phyloP scores from a whole-genome alignment of 2,888 invertebrate genomes.

The Andrena camellia region DNA sequence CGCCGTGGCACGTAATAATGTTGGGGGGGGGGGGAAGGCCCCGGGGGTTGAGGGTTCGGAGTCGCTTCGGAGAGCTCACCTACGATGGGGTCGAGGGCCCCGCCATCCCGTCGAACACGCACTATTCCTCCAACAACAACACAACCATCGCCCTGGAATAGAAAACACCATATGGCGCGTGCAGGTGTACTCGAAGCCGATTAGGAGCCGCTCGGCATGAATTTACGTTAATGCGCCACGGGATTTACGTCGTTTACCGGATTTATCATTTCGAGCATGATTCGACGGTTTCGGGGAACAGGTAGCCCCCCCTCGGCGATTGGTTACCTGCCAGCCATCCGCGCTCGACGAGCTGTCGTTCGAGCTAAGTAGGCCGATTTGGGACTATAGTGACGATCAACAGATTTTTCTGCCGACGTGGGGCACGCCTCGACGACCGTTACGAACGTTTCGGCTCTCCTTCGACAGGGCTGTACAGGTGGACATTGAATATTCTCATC shows the following conservation, averaged over 20 bases:
- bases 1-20: slow-evolving; percentile 77
- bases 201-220: slow-evolving; percentile 82
- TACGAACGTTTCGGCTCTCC: too few species aligned
- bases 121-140: slow-evolving; percentile 58
- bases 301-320: slow-evolving; percentile 27
- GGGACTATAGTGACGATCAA: neutral
- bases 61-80: slow-evolving; percentile 75
- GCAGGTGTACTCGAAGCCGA: slow-evolving; percentile 83
- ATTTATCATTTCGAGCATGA: slow-evolving; percentile 82
- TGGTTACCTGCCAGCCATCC: slow-evolving; percentile 15
- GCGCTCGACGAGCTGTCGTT: neutral
- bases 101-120: slow-evolving; percentile 44
- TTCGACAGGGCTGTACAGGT: too few species aligned
- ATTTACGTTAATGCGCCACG: slow-evolving; percentile 83
- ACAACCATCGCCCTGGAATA: slow-evolving; percentile 68
- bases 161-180: slow-evolving; percentile 84
- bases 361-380: neutral
- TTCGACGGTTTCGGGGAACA: slow-evolving; percentile 68
- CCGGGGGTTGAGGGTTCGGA: slow-evolving; percentile 70
- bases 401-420: neutral
- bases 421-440: neutral
- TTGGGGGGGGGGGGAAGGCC: slow-evolving; percentile 72
- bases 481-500: too few species aligned
- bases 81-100: slow-evolving; percentile 72
- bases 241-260: slow-evolving; percentile 82